Percentiles rank a stretch among this genome's conserved stretches.
phyloP scores from a whole-genome alignment of 1,140 invertebrate genomes.

The Dufourea novaeangliae region DNA sequence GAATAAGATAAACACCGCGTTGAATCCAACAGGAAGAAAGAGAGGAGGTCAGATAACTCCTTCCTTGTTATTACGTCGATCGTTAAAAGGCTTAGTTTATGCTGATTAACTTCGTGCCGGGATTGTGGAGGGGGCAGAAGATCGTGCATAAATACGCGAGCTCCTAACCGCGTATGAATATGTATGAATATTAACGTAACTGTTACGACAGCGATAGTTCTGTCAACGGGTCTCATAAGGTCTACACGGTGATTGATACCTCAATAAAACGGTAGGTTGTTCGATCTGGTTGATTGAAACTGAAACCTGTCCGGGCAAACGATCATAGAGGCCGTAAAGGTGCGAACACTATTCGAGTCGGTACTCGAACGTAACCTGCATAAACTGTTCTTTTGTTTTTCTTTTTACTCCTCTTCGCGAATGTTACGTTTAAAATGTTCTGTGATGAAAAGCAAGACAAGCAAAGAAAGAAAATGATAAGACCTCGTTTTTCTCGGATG shows the following conservation, averaged over 20 bases:
- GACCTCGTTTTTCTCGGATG: too few species aligned
- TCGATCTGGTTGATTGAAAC: background rate
- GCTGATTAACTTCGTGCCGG: conserved; percentile 66
- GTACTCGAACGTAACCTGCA: too few species aligned
- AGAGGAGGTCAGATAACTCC: conserved; percentile 46
- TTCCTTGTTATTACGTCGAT: conserved; percentile 73
- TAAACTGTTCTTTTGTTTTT: too few species aligned
- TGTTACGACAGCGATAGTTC: conserved; percentile 3
- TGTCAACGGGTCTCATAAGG: conserved; percentile 28
- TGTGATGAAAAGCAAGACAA: too few species aligned
- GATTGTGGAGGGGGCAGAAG: background rate
- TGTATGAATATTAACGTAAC: conserved; percentile 65
- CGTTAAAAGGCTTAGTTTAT: conserved; percentile 75
- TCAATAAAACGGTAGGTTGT: background rate
- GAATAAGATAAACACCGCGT: conserved; percentile 60
- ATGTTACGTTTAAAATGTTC: too few species aligned
- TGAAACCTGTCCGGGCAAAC: background rate
- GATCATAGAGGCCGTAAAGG: background rate
- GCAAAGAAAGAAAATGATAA: too few species aligned
- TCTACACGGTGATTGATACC: conserved; percentile 46
- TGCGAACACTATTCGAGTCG: background rate
- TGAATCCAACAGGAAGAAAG: conserved; percentile 36
- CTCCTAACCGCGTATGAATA: conserved; percentile 73
- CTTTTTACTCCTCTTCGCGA: too few species aligned
- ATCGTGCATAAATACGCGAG: conserved; percentile 66